Evolutionary conservation across 1,140 invertebrate genomes (phyloP).

Genomic region (Telenomus remus): DNA sequence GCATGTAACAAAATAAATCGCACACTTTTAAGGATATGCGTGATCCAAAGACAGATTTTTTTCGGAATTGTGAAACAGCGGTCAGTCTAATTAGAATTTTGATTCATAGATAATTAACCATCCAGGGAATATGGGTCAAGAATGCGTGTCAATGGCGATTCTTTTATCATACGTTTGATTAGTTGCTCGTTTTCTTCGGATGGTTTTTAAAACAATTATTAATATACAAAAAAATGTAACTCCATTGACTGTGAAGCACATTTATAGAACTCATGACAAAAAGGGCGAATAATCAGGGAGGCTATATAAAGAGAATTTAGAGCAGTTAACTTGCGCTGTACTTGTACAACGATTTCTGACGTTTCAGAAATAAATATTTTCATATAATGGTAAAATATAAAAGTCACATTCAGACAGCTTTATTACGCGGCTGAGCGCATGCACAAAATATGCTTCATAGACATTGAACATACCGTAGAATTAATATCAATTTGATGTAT

Average conservation of each 20-base stretch:
- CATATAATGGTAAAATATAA: no score
- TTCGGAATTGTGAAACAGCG: slow-evolving; percentile 13
- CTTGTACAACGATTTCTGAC: no score
- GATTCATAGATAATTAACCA: slow-evolving; percentile 32
- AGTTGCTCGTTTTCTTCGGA: slow-evolving; percentile 4
- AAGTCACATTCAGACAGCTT: no score
- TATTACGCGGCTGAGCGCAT: no score
- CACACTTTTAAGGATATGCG: slow-evolving; percentile 10
- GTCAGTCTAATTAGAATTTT: slow-evolving; percentile 25
- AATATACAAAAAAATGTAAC: not conserved
- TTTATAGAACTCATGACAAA: no score
- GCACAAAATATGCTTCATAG: no score
- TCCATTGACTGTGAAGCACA: not conserved
- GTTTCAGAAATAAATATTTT: no score
- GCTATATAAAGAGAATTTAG: no score
- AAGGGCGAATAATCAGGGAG: no score
- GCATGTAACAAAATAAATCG: slow-evolving; percentile 1
- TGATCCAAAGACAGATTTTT: slow-evolving; percentile 13
- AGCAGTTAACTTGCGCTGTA: no score
- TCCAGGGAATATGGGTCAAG: slow-evolving; percentile 34
- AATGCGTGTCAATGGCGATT: slow-evolving; percentile 35
- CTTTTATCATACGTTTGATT: slow-evolving; percentile 20
- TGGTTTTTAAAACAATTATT: not conserved
- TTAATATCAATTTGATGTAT: slow-evolving; percentile 34
- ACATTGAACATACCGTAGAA: not conserved